These are phyloP conservation scores for Peromyscus leucopus DNA, from an alignment of 2,113 vertebrate species.

Conservation along the genomic window DNA sequence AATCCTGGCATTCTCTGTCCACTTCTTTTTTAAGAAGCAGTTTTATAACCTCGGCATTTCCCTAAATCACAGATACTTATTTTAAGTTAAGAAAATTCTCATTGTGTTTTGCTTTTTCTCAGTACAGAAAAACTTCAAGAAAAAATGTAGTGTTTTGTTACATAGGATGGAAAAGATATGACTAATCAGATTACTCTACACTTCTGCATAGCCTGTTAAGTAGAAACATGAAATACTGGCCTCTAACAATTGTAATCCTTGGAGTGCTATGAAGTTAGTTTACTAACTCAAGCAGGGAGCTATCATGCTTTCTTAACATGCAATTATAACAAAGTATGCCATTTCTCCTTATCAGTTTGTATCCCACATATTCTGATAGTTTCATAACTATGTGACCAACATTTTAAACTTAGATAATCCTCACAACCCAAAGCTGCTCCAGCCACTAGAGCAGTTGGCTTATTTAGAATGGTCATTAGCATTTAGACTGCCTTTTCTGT, in stretches of 20 bases:
- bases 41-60: slow-evolving; percentile 88
- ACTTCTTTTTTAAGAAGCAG: slow-evolving; percentile 84
- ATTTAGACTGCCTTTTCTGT: slow-evolving; percentile 81
- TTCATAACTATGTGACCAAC: slow-evolving; percentile 72
- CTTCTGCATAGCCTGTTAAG: slow-evolving; percentile 48
- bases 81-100: slow-evolving; percentile 61
- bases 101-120: not conserved
- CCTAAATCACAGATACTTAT: slow-evolving; percentile 86
- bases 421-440: slow-evolving; percentile 52
- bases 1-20: slow-evolving; percentile 87
- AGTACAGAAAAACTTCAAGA: slow-evolving; percentile 25
- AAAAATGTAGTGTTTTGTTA: not conserved
- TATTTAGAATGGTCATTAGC: slow-evolving; percentile 80
- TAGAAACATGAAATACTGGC: slow-evolving; percentile 62
- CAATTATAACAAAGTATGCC: slow-evolving; percentile 58
- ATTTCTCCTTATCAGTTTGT: slow-evolving; percentile 30
- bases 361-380: slow-evolving; percentile 65
- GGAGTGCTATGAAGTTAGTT: slow-evolving; percentile 23
- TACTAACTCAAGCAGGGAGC: slow-evolving; percentile 23
- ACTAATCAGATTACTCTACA: slow-evolving; percentile 23
- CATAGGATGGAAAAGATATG: not conserved
- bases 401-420: slow-evolving; percentile 77
- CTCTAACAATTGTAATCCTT: slow-evolving; percentile 60
- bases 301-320: slow-evolving; percentile 57
- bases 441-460: slow-evolving; percentile 31